Evolutionary conservation across 2,797 vertebrate species (phyloP).

Genomic region (Ctenopoma kingsleyae): DNA sequence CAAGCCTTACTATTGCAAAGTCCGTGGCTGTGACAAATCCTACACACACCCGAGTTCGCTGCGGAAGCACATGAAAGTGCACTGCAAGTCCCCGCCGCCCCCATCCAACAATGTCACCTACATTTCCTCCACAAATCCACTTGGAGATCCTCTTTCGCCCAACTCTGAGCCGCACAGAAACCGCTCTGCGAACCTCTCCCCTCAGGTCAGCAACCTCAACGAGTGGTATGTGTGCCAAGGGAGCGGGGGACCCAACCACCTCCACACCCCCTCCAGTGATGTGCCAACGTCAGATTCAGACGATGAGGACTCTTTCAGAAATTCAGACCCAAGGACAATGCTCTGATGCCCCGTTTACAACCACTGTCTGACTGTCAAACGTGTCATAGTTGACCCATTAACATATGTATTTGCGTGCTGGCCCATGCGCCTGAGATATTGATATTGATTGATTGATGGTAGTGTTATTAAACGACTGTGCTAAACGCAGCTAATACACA

Average conservation of each 20-base stretch:
- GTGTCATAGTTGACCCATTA: constrained; percentile 21
- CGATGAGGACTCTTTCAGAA: constrained; percentile 91
- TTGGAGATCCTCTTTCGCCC: constrained; percentile 89
- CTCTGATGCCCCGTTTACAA: constrained; percentile 84
- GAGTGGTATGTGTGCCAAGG: constrained; percentile 99
- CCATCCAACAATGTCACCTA: constrained; percentile 87
- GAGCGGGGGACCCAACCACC: constrained; percentile 89
- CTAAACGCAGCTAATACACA: constrained; percentile 16
- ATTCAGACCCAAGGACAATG: constrained; percentile 91
- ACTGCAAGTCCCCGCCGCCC: constrained; percentile 96
- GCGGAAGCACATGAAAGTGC: constrained; percentile 98
- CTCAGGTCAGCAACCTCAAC: constrained; percentile 97
- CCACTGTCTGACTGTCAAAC: constrained; percentile 52
- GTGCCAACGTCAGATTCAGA: constrained; percentile 92
- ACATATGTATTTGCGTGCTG: constrained; percentile 44
- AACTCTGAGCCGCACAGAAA: constrained; percentile 86
- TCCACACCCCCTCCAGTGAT: constrained; percentile 93
- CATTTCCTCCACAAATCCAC: constrained; percentile 85
- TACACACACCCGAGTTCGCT: constrained; percentile 96
- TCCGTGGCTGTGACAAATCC: constrained; percentile 95
- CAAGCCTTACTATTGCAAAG: constrained; percentile 98
- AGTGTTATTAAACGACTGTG: constrained; percentile 26
- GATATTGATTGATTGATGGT: constrained; percentile 40
- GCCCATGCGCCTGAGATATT: constrained; percentile 37
- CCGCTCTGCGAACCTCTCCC: constrained; percentile 90